These are phyloP conservation scores for Typhlomys cinereus DNA, from an alignment of 2,113 vertebrate species.

Conservation along the genomic window DNA sequence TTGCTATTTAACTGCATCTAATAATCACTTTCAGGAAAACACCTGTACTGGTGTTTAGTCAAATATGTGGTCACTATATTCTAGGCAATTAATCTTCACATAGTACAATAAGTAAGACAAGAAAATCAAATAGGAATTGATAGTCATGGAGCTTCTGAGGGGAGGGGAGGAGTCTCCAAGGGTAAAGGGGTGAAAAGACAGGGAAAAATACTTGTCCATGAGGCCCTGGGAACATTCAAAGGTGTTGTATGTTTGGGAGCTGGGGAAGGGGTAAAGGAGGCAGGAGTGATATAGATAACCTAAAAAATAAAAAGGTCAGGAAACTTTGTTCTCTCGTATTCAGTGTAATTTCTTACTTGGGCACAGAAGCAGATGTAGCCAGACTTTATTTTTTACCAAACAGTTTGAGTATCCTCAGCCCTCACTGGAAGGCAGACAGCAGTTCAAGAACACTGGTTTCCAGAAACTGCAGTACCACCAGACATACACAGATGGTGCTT, in stretches of 20 bases:
- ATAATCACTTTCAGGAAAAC: neutral
- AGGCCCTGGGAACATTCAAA: neutral
- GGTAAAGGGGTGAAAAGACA: neutral
- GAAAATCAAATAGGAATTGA: neutral
- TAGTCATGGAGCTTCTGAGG: neutral
- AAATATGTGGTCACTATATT: neutral
- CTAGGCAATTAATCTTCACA: neutral
- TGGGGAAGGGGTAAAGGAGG: neutral
- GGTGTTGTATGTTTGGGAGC: neutral
- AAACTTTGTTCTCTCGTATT: neutral
- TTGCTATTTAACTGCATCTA: slow-evolving; percentile 6
- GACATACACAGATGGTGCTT: neutral
- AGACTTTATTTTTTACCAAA: neutral
- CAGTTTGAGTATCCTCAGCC: neutral
- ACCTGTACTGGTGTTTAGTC: neutral
- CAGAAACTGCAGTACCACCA: neutral
- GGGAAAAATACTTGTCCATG: neutral
- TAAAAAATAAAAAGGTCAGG: neutral
- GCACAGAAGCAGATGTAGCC: neutral
- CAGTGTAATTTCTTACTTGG: neutral
- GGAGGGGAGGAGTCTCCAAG: neutral
- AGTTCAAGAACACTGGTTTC: neutral
- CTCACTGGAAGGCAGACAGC: neutral
- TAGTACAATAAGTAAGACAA: neutral
- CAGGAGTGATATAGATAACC: too few species aligned